Evolutionary conservation across 2,797 vertebrate species (phyloP).

Genomic region (Melanotaenia parkinsoni): DNA sequence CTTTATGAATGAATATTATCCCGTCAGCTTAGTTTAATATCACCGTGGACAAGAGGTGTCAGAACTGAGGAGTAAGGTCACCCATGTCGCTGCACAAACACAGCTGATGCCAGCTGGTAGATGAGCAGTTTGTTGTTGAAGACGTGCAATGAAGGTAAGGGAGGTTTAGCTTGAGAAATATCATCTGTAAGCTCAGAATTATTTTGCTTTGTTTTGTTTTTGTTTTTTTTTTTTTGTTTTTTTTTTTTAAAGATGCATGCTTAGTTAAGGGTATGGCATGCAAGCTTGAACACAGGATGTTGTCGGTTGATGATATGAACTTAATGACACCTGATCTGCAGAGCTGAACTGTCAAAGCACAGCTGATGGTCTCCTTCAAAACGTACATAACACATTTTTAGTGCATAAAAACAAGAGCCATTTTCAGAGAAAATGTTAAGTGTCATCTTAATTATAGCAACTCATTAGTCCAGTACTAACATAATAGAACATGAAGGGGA

Average conservation of each 20-base stretch:
- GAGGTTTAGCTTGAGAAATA: background rate
- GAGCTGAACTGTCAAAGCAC: background rate
- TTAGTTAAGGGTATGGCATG: background rate
- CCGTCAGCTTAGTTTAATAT: constrained; percentile 44
- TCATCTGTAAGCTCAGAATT: background rate
- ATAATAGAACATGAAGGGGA: constrained; percentile 68
- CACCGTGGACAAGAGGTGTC: constrained; percentile 32
- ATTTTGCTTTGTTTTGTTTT: too few relatives aligned
- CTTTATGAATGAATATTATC: constrained; percentile 31
- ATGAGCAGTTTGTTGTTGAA: constrained; percentile 5
- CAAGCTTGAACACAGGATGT: background rate
- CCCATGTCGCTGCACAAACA: background rate
- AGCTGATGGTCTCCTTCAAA: background rate
- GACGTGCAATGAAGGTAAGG: constrained; percentile 37
- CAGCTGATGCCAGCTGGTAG: constrained; percentile 40
- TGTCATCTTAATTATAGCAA: constrained; percentile 59
- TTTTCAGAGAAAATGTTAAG: constrained; percentile 29
- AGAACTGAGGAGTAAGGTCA: constrained; percentile 37
- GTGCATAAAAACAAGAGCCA: constrained; percentile 11
- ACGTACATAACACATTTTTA: background rate
- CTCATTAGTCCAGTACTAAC: constrained; percentile 48
- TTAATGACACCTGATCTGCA: background rate
- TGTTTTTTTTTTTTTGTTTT: background rate
- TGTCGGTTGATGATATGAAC: background rate
- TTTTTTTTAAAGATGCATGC: background rate